Percentiles rank a stretch among this genome's conserved stretches.
Evolutionary conservation across 2,888 invertebrate genomes (phyloP).

Genomic region (Amblyjoppa fuscipennis): DNA sequence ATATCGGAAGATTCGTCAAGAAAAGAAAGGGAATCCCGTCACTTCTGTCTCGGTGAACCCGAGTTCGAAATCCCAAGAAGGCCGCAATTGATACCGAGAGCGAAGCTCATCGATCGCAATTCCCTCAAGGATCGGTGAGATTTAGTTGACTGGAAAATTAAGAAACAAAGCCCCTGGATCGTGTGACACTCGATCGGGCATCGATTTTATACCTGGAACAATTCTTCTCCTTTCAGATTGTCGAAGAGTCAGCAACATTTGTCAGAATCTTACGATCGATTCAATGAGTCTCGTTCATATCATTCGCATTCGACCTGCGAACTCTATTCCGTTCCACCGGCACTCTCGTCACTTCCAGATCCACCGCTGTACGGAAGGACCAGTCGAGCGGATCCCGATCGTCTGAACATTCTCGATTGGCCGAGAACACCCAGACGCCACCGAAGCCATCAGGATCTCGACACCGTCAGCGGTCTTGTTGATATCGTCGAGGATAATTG

Average conservation of each 20-base stretch:
- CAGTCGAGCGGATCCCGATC: conserved; percentile 76
- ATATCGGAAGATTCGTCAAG: conserved; percentile 92
- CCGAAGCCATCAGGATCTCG: conserved; percentile 82
- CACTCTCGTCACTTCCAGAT: conserved; percentile 77
- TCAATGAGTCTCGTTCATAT: conserved; percentile 77
- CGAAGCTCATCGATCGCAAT: conserved; percentile 91
- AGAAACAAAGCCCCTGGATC: neutral
- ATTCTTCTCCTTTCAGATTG: conserved; percentile 74
- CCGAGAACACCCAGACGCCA: conserved; percentile 80
- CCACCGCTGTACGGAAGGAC: conserved; percentile 73
- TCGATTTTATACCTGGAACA: neutral
- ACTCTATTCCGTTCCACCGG: conserved; percentile 79
- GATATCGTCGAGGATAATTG: conserved; percentile 83
- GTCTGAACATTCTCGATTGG: conserved; percentile 83
- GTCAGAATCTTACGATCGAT: conserved; percentile 81
- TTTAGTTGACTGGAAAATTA: neutral
- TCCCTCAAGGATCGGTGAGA: conserved; percentile 91
- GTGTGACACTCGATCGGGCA: neutral
- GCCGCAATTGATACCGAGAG: conserved; percentile 93
- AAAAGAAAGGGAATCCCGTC: conserved; percentile 77
- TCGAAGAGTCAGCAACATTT: conserved; percentile 83
- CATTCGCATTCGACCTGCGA: conserved; percentile 82
- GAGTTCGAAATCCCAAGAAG: conserved; percentile 89
- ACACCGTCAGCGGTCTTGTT: conserved; percentile 83
- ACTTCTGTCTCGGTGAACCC: conserved; percentile 83